Evolutionary conservation across 2,888 invertebrate species (phyloP).

Genomic region (Drosophila atripex): DNA sequence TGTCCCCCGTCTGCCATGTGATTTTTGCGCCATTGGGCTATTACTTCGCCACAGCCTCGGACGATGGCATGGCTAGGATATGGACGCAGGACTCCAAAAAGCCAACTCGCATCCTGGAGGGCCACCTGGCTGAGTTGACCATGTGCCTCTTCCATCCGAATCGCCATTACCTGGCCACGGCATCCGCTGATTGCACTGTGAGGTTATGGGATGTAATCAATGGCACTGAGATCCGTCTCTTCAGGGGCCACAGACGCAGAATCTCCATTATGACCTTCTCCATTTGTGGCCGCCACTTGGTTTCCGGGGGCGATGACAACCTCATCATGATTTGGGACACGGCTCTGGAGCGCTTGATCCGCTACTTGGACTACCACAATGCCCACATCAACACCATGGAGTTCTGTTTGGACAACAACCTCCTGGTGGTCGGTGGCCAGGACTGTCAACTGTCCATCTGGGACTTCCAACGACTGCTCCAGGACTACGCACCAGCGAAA

Average conservation of each 20-base stretch:
- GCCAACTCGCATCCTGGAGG: conserved; percentile 44
- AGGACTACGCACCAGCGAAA: conserved; percentile 16
- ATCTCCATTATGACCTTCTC: conserved; percentile 51
- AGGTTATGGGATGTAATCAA: conserved; percentile 61
- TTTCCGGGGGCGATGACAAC: conserved; percentile 52
- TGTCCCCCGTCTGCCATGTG: conserved; percentile 42
- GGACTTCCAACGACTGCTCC: conserved; percentile 52
- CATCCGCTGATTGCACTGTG: conserved; percentile 60
- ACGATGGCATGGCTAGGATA: conserved; percentile 58
- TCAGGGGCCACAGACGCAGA: conserved; percentile 45
- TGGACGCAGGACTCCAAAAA: conserved; percentile 56
- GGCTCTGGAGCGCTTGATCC: conserved; percentile 34
- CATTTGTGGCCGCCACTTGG: conserved; percentile 54
- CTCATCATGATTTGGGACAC: conserved; percentile 59
- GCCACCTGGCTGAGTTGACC: conserved; percentile 52
- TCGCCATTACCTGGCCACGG: conserved; percentile 62
- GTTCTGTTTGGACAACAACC: conserved; percentile 49
- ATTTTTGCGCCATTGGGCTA: conserved; percentile 57
- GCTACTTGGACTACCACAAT: conserved; percentile 40
- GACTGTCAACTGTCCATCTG: conserved; percentile 54
- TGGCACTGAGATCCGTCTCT: conserved; percentile 53
- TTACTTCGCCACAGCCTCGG: conserved; percentile 56
- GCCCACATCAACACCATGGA: conserved; percentile 38
- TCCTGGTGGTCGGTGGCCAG: conserved; percentile 49
- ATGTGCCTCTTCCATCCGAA: conserved; percentile 63